Evolutionary conservation across 2,888 invertebrate species (phyloP).

Genomic region (Meandrusa payeni): DNA sequence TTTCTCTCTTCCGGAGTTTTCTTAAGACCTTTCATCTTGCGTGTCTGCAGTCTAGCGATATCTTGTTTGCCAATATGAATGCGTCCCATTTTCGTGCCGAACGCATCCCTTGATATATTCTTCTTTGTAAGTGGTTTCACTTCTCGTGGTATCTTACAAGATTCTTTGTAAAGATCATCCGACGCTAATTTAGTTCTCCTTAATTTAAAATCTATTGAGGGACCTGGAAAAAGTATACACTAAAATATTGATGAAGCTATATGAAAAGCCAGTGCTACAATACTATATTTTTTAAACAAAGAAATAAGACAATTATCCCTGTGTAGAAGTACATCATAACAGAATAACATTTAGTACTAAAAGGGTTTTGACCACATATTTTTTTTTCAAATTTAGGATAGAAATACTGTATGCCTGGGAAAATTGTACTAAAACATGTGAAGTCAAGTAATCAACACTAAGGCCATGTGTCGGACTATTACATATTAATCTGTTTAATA

Average conservation of each 20-base stretch:
- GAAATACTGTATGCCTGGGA: no score
- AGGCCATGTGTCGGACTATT: no score
- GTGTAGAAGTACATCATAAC: no score
- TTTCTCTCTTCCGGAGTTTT: constrained; percentile 87
- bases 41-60: constrained; percentile 90
- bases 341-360: no score
- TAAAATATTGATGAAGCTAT: background rate
- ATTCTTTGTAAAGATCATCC: constrained; percentile 91
- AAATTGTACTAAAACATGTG: no score
- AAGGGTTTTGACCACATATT: no score
- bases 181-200: constrained; percentile 94
- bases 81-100: constrained; percentile 94
- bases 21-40: constrained; percentile 94
- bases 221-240: constrained; percentile 77
- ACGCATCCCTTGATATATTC: constrained; percentile 92
- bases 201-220: constrained; percentile 92
- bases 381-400: no score
- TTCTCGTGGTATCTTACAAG: constrained; percentile 90
- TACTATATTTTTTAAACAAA: no score
- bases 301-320: no score
- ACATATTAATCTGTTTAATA: no score
- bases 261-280: no score
- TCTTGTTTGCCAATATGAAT: constrained; percentile 96
- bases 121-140: constrained; percentile 91
- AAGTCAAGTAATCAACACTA: no score